phyloP scores from a whole-genome alignment of 2,113 vertebrate genomes.

The Brienomyrus longianalis region DNA sequence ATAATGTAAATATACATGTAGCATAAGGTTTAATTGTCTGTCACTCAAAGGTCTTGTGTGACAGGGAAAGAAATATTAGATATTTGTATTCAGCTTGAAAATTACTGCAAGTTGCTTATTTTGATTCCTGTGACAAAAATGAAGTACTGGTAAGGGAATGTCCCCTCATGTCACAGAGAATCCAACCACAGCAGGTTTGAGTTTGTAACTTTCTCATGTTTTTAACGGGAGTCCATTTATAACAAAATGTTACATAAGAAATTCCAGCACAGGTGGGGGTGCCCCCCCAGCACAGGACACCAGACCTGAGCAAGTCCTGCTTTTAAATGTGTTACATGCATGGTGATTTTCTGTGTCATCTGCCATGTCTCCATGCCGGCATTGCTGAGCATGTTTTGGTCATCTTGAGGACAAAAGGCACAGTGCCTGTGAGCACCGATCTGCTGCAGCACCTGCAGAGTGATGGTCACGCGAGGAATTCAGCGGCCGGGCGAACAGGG shows the following conservation, averaged over 20 bases:
- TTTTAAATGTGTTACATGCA: neutral
- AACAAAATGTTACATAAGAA: neutral
- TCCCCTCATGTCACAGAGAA: neutral
- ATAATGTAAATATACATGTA: neutral
- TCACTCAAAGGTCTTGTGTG: neutral
- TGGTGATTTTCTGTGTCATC: neutral
- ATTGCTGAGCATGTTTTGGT: neutral
- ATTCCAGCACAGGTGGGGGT: neutral
- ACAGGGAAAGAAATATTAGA: neutral
- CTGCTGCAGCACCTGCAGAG: neutral
- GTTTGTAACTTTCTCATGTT: neutral
- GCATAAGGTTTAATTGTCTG: neutral
- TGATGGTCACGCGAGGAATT: neutral
- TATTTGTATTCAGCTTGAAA: neutral
- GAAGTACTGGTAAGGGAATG: neutral
- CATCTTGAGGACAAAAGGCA: neutral
- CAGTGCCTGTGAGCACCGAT: neutral
- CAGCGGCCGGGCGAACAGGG: neutral
- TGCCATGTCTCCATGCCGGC: neutral
- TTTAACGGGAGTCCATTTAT: neutral
- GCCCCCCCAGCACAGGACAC: neutral
- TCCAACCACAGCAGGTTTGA: neutral
- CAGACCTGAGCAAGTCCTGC: neutral
- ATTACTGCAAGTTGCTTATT: neutral
- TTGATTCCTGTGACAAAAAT: neutral